A percentile compares a stretch with the other conserved stretches of the same genome.
Conservation (phyloP, 2,113 vertebrate genomes). For the Ia io region DNA sequence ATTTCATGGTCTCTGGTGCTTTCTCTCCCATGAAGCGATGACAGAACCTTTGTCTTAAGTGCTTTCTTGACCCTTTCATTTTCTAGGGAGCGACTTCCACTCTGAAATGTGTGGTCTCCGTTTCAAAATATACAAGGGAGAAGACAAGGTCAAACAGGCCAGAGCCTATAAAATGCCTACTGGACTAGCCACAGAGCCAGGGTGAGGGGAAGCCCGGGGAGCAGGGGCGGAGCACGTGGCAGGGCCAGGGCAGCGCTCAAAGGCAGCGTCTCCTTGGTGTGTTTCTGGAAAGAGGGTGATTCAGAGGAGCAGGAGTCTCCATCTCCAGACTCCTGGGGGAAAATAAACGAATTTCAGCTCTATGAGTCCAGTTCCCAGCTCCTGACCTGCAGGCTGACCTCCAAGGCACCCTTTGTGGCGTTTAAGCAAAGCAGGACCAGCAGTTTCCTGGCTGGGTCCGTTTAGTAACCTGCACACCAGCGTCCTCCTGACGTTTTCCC, state of each 20-base stretch:
- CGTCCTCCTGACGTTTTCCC: not conserved
- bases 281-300: not conserved
- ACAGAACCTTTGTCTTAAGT: not conserved
- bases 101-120: slow-evolving; percentile 20
- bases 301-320: not conserved
- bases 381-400: not conserved
- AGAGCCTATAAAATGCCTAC: not conserved
- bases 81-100: slow-evolving; percentile 44
- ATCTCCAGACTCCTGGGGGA: not conserved
- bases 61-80: slow-evolving; percentile 41
- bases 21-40: not conserved
- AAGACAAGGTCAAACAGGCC: slow-evolving; percentile 27
- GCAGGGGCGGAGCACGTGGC: not conserved
- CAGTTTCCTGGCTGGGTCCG: not conserved
- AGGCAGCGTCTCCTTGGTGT: not conserved
- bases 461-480: not conserved
- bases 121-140: not conserved
- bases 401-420: not conserved
- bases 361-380: not conserved
- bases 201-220: accelerated
- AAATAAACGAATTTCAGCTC: not conserved
- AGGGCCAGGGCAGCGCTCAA: not conserved
- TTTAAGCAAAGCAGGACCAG: not conserved
- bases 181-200: not conserved
- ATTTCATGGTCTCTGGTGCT: not conserved